A percentile compares a stretch with the other conserved stretches of the same genome.
Conservation (phyloP, 2,888 invertebrate species). For the Bruchidius siliquastri region DNA sequence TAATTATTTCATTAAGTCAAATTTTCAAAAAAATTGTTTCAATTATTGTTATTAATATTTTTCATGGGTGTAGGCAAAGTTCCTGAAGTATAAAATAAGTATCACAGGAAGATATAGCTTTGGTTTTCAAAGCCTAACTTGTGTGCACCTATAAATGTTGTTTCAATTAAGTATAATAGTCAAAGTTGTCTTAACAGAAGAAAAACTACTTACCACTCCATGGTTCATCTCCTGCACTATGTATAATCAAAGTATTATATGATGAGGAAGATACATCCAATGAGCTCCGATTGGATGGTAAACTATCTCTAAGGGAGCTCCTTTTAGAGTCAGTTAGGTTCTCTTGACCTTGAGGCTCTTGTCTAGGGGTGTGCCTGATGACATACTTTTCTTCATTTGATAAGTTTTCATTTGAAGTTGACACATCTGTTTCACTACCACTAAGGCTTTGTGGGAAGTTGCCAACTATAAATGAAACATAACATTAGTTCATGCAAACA, state of each 20-base stretch:
- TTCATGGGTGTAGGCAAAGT: too few relatives aligned
- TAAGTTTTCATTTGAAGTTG: slow-evolving; percentile 85
- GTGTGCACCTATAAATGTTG: too few relatives aligned
- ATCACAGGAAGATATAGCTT: too few relatives aligned
- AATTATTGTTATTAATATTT: too few relatives aligned
- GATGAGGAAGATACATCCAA: slow-evolving; percentile 73
- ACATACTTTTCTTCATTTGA: slow-evolving; percentile 81
- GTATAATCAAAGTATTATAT: slow-evolving; percentile 80
- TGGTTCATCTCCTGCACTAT: slow-evolving; percentile 67
- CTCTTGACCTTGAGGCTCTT: slow-evolving; percentile 91
- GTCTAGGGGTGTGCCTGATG: slow-evolving; percentile 74
- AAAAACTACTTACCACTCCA: slow-evolving; percentile 55
- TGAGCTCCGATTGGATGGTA: slow-evolving; percentile 61
- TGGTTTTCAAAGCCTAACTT: too few relatives aligned
- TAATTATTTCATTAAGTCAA: too few relatives aligned
- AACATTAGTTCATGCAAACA: not conserved
- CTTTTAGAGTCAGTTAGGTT: slow-evolving; percentile 60
- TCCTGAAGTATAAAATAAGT: not conserved
- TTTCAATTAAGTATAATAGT: too few relatives aligned
- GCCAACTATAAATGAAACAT: slow-evolving; percentile 16
- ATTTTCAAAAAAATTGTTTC: too few relatives aligned
- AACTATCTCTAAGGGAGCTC: slow-evolving; percentile 57
- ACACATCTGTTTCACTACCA: slow-evolving; percentile 86
- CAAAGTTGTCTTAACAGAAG: too few relatives aligned
- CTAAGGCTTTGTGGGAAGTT: slow-evolving; percentile 70